Base-by-base conservation (phyloP, 1,140 invertebrate genomes). In the Trichogramma pretiosum region DNA sequence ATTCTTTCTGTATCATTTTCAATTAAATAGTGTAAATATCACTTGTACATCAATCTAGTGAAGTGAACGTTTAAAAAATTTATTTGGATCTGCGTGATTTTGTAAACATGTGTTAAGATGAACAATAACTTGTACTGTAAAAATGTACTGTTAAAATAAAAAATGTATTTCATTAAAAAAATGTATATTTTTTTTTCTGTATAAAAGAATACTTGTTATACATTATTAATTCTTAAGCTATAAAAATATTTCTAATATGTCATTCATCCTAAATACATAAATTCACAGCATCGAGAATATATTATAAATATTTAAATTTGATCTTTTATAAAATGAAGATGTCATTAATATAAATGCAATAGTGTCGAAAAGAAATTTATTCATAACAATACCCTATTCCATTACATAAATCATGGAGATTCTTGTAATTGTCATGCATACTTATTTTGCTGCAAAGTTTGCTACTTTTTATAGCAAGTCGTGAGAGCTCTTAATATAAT, bases 21-120 rank as follows among this genome's bases (percentile, higher is more conserved):
- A 38, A 39, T 45, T 50, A 19, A 45, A 44, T 33, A 46, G 41
- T 51, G 49, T 52, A 52, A 47, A 53, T 53, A 48, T 48, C 14
- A 47, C 33, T n/a, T n/a, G n/a, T n/a, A n/a, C n/a, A n/a, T n/a
- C n/a, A n/a, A n/a, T n/a, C n/a, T n/a, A n/a, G n/a, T n/a, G n/a
- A n/a, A n/a, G n/a, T n/a, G n/a, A n/a, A n/a, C n/a, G n/a, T n/a
- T n/a, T n/a, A n/a, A n/a, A n/a, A n/a, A n/a, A n/a, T n/a, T n/a
- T n/a, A n/a, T n/a, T n/a, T n/a, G n/a, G n/a, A n/a, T n/a, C n/a
- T n/a, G n/a, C n/a, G n/a, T n/a, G n/a, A n/a, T n/a, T n/a, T n/a
- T n/a, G n/a, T n/a, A n/a, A n/a, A n/a, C n/a, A n/a, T n/a, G n/a
- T n/a, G n/a, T n/a, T n/a, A n/a, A n/a, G n/a, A n/a, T n/a, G n/a